phyloP scores from a whole-genome alignment of 2,888 invertebrate species.

The Sinohyriopsis cumingii region DNA sequence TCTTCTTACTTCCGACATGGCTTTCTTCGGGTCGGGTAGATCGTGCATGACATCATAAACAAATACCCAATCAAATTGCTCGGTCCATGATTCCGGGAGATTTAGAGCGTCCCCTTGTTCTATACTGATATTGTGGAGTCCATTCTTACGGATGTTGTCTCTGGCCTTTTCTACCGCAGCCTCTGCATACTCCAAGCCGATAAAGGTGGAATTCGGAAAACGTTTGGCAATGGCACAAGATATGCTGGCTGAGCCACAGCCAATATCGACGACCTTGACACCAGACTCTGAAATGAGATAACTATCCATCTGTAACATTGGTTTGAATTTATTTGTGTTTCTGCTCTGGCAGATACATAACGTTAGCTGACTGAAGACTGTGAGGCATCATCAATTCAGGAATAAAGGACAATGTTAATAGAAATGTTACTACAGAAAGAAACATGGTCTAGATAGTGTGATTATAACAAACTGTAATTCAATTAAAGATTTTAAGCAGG shows the following conservation, averaged over 20 bases:
- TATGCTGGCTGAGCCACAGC: constrained; percentile 21
- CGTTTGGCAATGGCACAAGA: constrained; percentile 16
- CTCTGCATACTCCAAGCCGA: constrained; percentile 14
- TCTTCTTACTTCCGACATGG: constrained; percentile 11
- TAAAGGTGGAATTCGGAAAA: constrained; percentile 31
- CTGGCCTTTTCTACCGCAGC: constrained; percentile 9
- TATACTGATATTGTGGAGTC: constrained; percentile 11
- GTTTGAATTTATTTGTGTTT: too few species aligned
- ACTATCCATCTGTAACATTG: too few species aligned
- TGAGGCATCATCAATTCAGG: too few species aligned
- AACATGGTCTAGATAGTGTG: too few species aligned
- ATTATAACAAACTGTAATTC: too few species aligned
- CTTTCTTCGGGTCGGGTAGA: constrained; percentile 16
- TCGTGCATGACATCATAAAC: constrained; percentile 24
- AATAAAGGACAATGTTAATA: too few species aligned
- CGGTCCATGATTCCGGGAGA: constrained; percentile 12
- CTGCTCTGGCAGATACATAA: too few species aligned
- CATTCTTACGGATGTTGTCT: neutral
- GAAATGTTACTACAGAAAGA: too few species aligned
- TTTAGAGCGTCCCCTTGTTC: constrained; percentile 14
- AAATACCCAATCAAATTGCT: constrained; percentile 22
- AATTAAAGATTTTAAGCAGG: too few species aligned
- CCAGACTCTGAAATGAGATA: constrained; percentile 5
- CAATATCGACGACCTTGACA: constrained; percentile 23
- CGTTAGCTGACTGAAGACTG: too few species aligned